A percentile compares a stretch with the other conserved stretches of the same genome.
Evolutionary conservation across 1,140 invertebrate species (phyloP).

Genomic region (Bombus balteatus): DNA sequence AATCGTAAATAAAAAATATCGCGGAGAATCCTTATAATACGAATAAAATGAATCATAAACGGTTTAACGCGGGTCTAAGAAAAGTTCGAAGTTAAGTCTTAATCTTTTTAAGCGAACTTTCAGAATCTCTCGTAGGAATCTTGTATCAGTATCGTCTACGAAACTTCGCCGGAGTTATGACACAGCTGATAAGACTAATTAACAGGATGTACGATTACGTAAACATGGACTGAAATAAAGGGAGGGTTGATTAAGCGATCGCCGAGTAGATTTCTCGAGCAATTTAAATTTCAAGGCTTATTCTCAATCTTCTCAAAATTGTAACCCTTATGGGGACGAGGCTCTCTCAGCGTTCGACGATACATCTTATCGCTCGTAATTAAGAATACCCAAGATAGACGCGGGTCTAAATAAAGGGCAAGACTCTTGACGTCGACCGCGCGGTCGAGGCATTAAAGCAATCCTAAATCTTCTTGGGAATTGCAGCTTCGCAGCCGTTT

Average conservation of each 20-base stretch:
- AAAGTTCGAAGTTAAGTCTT: background rate
- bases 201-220: constrained; percentile 22
- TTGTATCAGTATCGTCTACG: background rate
- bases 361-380: constrained; percentile 25
- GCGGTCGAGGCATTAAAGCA: background rate
- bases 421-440: constrained; percentile 19
- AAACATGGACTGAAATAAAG: background rate
- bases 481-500: constrained; percentile 10
- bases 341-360: background rate
- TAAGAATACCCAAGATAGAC: constrained; percentile 17
- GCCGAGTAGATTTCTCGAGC: background rate
- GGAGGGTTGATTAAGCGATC: constrained; percentile 8
- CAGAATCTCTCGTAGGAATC: background rate
- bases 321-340: background rate
- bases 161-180: background rate
- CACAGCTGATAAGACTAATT: constrained; percentile 25
- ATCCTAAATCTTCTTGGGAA: constrained; percentile 31
- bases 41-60: background rate
- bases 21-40: background rate
- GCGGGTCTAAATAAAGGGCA: constrained; percentile 25
- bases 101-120: background rate
- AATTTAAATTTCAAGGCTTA: background rate
- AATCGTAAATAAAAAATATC: too few species aligned
- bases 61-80: background rate
- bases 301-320: constrained; percentile 15